Evolutionary conservation across 2,888 invertebrate species (phyloP).

Genomic region (Noctua janthina): DNA sequence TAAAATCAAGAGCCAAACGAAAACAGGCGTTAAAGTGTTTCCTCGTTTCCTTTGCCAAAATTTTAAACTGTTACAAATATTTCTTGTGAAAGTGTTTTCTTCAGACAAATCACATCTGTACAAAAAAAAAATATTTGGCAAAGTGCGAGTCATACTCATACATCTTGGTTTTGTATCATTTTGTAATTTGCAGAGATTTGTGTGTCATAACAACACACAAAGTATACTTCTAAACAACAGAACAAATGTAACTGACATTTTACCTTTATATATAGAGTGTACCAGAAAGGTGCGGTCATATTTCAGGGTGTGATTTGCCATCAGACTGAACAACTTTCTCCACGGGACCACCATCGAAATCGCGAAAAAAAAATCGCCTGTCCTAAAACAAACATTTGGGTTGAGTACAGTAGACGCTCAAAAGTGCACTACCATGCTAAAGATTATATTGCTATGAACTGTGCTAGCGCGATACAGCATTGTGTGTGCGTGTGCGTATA

Average conservation of each 20-base stretch:
- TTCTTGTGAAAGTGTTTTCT: conserved; percentile 21
- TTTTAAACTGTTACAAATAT: conserved; percentile 27
- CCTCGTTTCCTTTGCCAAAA: conserved; percentile 23
- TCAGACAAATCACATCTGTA: conserved; percentile 42
- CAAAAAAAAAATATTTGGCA: background rate
- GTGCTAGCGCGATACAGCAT: too few species aligned
- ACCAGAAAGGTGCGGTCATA: background rate
- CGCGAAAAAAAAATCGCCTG: background rate
- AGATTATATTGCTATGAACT: too few species aligned
- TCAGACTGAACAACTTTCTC: background rate
- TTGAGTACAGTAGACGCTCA: too few species aligned
- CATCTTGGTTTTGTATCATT: background rate
- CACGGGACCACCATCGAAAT: background rate
- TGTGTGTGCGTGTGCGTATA: too few species aligned
- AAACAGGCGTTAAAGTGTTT: conserved; percentile 9
- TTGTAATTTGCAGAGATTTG: conserved; percentile 1
- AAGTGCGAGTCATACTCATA: background rate
- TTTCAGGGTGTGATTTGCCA: background rate
- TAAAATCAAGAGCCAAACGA: background rate
- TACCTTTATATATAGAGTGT: background rate
- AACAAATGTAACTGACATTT: background rate
- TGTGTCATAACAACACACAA: background rate
- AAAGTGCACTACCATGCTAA: too few species aligned
- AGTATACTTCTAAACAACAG: background rate
- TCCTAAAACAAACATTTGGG: too few species aligned